These are phyloP conservation scores for Neomorphus geoffroyi DNA, from an alignment of 2,797 vertebrate genomes.

Conservation along the genomic window DNA sequence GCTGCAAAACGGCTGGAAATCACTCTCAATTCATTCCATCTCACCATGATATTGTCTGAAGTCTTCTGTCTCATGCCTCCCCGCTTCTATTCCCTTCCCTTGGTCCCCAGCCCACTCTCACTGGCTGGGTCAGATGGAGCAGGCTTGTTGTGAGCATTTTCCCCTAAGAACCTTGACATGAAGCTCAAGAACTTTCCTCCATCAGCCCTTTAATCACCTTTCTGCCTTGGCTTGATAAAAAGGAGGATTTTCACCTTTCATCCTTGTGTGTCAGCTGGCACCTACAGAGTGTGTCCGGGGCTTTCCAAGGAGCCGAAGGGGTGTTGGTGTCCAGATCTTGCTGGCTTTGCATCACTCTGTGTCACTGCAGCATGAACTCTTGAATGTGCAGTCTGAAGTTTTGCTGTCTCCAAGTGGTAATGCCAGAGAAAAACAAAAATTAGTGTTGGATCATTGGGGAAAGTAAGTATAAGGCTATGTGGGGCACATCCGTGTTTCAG, in stretches of 20 bases:
- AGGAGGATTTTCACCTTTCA: neutral
- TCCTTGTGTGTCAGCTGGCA: neutral
- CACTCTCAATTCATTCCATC: neutral
- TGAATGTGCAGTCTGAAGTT: neutral
- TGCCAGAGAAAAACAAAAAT: neutral
- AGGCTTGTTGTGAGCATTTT: neutral
- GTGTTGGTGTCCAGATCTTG: neutral
- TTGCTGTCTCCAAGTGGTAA: neutral
- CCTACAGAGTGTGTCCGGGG: neutral
- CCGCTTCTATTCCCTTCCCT: neutral
- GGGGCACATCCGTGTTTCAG: neutral
- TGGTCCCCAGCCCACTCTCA: neutral
- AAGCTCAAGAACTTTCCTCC: neutral
- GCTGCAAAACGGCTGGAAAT: neutral
- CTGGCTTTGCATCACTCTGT: neutral
- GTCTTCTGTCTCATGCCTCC: neutral
- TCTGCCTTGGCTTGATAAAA: neutral
- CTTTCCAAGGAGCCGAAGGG: neutral
- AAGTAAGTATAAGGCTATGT: neutral
- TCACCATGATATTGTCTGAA: neutral
- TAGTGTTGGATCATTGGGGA: neutral
- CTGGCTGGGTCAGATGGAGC: neutral
- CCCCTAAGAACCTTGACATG: neutral
- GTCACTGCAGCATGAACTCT: accelerated
- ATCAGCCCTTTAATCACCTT: neutral